Base-by-base conservation (phyloP, 2,888 invertebrate species). In the Hypsopygia costalis region DNA sequence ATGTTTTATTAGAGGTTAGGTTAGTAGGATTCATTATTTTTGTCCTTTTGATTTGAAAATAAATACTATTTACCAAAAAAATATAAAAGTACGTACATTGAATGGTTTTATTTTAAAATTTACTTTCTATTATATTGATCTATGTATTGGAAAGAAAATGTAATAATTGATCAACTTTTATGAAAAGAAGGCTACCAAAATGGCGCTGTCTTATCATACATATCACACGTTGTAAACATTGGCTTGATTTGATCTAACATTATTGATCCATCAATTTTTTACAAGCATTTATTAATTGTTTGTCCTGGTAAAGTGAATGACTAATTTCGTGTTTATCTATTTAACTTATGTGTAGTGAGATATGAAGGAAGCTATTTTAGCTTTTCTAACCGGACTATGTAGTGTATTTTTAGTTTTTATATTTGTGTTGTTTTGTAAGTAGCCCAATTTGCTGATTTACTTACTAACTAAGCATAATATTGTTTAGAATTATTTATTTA, bases 401-500 rank as follows among this genome's bases (percentile, higher is more conserved):
- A 87, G 88, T 62, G 70, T 88, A 76, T 70, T 83, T 69, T 72
- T 88, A 81, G 87, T 88, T 68, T 74, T 86, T 79, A 70, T 77
- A 62, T 88, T 88, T 82, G 86, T 82, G 62, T 73, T 87, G 63
- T 79, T 88, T 85, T 88, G 88, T 88, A 85, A 88, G 88, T 88
- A 85, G 81, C 47, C 69, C 69, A 64, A 57, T 62, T 58, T 52
- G 55, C 57, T 57, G 58, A 37, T 53, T 49, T 44, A 42, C 40
- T 46, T 40, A 59, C 54, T 59, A 55, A 58, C 51, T 51, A 29
- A 11, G 5, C 27, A 33, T 9, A 11, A n/a, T 16, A n/a, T 32
- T 32, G 12, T 22, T n/a, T 25, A 34, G 6, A 12, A 12, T 22
- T 9, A 34, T 11, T 29, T 28, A 9, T 25, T 34, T 9, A 28